Conservation (phyloP, 53 echinoderm and acorn worm species). For the Apostichopus leukothele region DNA sequence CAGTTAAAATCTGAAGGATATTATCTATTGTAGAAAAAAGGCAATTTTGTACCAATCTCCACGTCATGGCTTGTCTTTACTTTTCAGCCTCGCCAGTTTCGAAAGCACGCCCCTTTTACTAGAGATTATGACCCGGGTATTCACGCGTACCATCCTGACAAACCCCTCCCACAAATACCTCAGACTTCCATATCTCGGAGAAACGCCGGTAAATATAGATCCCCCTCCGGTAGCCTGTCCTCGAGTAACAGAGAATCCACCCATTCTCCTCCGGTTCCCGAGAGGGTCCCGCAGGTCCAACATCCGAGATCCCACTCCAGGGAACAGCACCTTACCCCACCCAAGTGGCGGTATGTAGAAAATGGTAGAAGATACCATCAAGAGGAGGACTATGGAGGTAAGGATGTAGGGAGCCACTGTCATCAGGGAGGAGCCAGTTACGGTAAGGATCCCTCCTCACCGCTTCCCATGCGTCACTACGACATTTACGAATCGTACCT, state of each 20-base stretch:
- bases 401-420: background rate
- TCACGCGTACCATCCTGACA: conserved; percentile 47
- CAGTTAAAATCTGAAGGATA: too few species aligned
- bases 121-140: background rate
- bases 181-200: conserved; percentile 8
- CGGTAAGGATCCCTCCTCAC: background rate
- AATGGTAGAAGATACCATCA: background rate
- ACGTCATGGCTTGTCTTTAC: conserved; percentile 21
- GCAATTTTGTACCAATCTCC: background rate
- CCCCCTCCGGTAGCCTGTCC: background rate
- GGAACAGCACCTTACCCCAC: background rate
- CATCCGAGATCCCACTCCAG: too few species aligned
- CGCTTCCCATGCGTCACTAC: background rate
- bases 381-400: background rate
- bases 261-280: conserved; percentile 21
- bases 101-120: conserved; percentile 37
- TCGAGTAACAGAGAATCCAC: background rate
- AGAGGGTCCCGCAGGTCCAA: background rate
- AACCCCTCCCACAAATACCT: conserved; percentile 26
- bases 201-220: conserved; percentile 4
- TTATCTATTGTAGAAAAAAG: too few species aligned
- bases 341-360: conserved; percentile 16
- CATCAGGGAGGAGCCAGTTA: background rate
- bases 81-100: conserved; percentile 48
- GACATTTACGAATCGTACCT: background rate